Conservation (phyloP, 2,113 vertebrate genomes). For the Pluvianellus socialis region DNA sequence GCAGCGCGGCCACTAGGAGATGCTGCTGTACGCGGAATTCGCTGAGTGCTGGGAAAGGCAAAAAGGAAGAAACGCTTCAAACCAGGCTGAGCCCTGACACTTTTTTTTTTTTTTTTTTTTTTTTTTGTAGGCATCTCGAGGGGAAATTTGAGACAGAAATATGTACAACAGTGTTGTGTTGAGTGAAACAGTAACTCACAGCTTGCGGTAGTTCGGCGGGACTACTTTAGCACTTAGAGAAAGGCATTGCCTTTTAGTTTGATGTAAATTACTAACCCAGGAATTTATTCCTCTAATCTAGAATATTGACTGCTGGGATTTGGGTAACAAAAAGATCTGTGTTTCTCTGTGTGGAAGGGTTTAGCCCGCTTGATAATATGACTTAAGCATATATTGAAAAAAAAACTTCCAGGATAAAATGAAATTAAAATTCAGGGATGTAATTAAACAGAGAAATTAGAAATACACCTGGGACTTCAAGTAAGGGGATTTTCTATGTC, state of each 20-base stretch:
- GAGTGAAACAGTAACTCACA: conserved; percentile 38
- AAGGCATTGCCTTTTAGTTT: not conserved
- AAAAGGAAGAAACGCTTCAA: not conserved
- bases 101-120: not conserved
- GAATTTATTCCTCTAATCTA: not conserved
- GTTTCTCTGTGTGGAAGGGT: not conserved
- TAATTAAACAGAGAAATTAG: conserved; percentile 36
- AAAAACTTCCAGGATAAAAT: not conserved
- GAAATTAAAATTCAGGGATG: not conserved
- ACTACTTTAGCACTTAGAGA: not conserved
- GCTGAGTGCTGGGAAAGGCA: too few relatives aligned
- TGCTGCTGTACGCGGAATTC: conserved; percentile 54
- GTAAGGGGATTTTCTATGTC: not conserved
- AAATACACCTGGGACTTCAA: conserved; percentile 17
- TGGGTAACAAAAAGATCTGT: conserved; percentile 15
- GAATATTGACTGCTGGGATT: conserved; percentile 4
- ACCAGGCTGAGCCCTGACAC: not conserved
- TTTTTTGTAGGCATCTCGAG: not conserved
- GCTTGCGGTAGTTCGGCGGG: not conserved
- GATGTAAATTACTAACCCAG: not conserved
- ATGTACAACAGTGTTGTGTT: not conserved
- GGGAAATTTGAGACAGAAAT: conserved; percentile 20
- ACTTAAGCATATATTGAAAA: not conserved
- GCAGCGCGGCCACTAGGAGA: conserved; percentile 57
- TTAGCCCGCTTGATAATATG: not conserved